Conservation (phyloP, 2,113 vertebrate genomes). For the Dunckerocampus dactyliophorus region DNA sequence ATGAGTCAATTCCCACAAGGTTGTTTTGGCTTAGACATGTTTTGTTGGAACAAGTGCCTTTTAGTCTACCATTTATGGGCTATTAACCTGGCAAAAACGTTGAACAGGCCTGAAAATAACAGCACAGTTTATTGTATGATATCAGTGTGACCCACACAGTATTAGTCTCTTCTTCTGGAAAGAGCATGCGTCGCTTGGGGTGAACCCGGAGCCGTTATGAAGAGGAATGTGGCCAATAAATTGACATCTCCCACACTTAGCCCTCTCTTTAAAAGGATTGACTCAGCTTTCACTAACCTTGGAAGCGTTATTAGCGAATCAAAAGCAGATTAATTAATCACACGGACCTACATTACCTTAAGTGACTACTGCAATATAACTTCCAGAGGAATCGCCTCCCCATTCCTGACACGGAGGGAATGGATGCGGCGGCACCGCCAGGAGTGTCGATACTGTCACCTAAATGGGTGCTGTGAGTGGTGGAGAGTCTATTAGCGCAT, state of each 20-base stretch:
- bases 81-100: too few species aligned
- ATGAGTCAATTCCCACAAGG: too few species aligned
- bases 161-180: neutral
- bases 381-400: constrained; percentile 58
- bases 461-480: constrained; percentile 62
- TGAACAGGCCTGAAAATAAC: too few species aligned
- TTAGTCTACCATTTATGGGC: too few species aligned
- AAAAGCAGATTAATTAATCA: constrained; percentile 72
- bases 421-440: constrained; percentile 56
- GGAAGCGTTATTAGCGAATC: constrained; percentile 69
- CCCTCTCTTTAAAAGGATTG: constrained; percentile 63
- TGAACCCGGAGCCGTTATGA: too few species aligned
- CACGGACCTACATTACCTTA: constrained; percentile 60
- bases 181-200: neutral
- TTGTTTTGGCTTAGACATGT: too few species aligned
- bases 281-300: constrained; percentile 69
- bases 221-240: constrained; percentile 64
- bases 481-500: constrained; percentile 59
- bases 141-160: neutral
- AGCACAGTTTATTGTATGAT: too few species aligned
- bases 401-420: constrained; percentile 53
- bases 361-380: constrained; percentile 71
- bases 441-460: constrained; percentile 60
- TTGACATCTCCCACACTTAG: constrained; percentile 50
- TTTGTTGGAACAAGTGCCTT: too few species aligned